A percentile compares a stretch with the other conserved stretches of the same genome.
Conservation (phyloP, 2,113 vertebrate species). For the Brachypodius melanocephalos region DNA sequence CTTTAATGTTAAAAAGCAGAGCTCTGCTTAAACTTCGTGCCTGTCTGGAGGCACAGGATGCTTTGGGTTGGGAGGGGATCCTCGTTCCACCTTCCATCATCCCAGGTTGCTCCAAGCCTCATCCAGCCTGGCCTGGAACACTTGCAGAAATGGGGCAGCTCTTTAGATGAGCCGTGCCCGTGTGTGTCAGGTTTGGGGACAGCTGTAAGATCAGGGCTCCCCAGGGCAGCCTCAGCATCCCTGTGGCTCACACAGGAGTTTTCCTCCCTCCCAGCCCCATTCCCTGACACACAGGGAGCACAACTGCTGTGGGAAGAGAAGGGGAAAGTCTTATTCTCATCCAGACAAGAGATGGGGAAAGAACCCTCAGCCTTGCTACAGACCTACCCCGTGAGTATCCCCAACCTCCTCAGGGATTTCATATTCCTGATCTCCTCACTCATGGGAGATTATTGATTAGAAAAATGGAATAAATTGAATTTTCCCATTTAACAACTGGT, state of each 20-base stretch:
- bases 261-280: not conserved
- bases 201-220: not conserved
- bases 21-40: not conserved
- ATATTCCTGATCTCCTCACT: not conserved
- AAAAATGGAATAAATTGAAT: not conserved
- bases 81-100: not conserved
- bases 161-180: not conserved
- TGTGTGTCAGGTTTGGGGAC: not conserved
- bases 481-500: not conserved
- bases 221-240: not conserved
- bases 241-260: not conserved
- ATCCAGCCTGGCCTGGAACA: not conserved
- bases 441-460: not conserved
- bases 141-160: not conserved
- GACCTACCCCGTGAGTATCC: not conserved
- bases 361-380: not conserved
- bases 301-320: rapidly evolving
- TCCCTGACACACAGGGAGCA: not conserved
- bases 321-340: not conserved
- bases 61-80: not conserved
- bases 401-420: not conserved
- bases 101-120: not conserved
- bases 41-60: not conserved
- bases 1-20: not conserved
- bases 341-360: not conserved